phyloP scores from a whole-genome alignment of 2,797 vertebrate species.

The Ispidina picta region DNA sequence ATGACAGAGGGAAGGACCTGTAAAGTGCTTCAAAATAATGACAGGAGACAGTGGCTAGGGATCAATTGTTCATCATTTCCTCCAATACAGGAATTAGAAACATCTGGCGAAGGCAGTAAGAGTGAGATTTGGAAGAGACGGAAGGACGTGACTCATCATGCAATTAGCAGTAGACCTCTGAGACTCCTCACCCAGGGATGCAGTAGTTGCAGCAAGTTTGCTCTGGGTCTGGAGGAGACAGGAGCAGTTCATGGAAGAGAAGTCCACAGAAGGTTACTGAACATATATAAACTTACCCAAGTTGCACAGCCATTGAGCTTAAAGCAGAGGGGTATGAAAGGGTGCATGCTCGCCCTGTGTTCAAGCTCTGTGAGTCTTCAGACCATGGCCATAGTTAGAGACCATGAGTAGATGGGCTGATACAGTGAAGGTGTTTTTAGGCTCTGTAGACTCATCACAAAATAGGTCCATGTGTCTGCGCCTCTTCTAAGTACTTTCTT shows the following conservation, averaged over 20 bases:
- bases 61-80: neutral
- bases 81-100: neutral
- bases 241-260: neutral
- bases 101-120: neutral
- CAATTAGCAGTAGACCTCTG: neutral
- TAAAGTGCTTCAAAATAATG: neutral
- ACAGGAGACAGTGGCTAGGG: neutral
- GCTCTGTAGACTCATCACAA: neutral
- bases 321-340: neutral
- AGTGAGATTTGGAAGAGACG: neutral
- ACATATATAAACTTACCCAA: neutral
- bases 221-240: neutral
- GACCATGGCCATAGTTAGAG: neutral
- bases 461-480: neutral
- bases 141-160: neutral
- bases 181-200: neutral
- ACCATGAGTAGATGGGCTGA: fast-evolving
- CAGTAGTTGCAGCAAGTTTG: neutral
- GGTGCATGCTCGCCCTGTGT: fast-evolving
- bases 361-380: neutral
- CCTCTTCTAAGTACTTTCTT: neutral
- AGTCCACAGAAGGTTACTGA: neutral
- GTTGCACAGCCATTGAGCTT: neutral
- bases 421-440: neutral
- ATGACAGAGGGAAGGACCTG: neutral